Evolutionary conservation across 1,140 invertebrate genomes (phyloP).

Genomic region (Eubasilissa regina): DNA sequence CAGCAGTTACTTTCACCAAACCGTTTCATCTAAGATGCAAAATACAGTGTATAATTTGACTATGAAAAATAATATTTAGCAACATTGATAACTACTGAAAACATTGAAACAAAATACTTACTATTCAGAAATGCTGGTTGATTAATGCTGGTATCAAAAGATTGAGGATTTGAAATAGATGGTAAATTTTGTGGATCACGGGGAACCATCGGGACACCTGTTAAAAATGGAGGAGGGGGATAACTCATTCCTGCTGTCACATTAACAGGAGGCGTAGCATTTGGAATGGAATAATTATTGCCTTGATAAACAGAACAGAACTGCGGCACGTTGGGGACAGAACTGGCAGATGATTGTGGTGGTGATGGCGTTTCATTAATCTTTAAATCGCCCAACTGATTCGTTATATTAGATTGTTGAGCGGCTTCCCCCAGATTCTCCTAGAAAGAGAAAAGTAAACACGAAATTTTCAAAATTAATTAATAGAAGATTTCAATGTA

Average conservation of each 20-base stretch:
- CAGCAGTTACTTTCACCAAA: too few species aligned
- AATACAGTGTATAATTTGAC: background rate
- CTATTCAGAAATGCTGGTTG: slow-evolving; percentile 51
- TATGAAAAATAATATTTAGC: background rate
- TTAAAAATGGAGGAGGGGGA: slow-evolving; percentile 66
- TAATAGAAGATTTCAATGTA: background rate
- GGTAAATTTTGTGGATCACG: slow-evolving; percentile 58
- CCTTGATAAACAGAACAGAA: slow-evolving; percentile 7
- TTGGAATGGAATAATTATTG: slow-evolving; percentile 14
- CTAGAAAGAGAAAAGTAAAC: background rate
- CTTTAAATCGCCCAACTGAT: slow-evolving; percentile 38
- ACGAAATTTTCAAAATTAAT: background rate
- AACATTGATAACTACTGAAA: background rate
- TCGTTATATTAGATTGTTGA: slow-evolving; percentile 23
- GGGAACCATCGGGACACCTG: slow-evolving; percentile 70
- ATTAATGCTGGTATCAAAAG: slow-evolving; percentile 65
- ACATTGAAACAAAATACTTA: slow-evolving; percentile 42
- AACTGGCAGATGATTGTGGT: slow-evolving; percentile 7
- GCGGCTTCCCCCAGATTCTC: background rate
- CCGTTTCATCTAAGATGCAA: too few species aligned
- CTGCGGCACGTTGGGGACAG: slow-evolving; percentile 7
- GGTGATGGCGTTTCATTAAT: slow-evolving; percentile 26
- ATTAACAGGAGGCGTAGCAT: slow-evolving; percentile 20
- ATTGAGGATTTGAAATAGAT: slow-evolving; percentile 38
- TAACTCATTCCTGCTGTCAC: slow-evolving; percentile 34